phyloP scores from a whole-genome alignment of 2,113 vertebrate genomes.

The Irena cyanogastra region DNA sequence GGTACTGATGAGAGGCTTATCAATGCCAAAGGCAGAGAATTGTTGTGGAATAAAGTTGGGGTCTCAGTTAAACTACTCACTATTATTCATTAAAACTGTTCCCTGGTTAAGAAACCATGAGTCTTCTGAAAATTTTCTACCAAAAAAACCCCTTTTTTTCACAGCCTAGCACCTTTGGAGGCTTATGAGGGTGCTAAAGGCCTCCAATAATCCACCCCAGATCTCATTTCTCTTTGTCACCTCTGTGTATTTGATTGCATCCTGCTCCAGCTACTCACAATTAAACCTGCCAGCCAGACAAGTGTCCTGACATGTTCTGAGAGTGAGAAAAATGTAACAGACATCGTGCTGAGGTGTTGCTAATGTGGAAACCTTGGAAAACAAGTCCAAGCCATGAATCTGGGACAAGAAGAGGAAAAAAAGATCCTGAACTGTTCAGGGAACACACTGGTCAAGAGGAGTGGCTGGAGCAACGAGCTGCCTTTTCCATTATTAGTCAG shows the following conservation, averaged over 20 bases:
- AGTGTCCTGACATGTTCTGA: not conserved
- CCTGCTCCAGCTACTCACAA: not conserved
- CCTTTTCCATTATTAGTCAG: not conserved
- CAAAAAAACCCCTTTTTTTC: not conserved
- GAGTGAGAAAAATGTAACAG: not conserved
- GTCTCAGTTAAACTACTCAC: not conserved
- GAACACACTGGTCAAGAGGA: not conserved
- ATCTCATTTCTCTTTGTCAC: constrained; percentile 10
- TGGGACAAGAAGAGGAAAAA: not conserved
- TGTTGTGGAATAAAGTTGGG: not conserved
- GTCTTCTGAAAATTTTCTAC: not conserved
- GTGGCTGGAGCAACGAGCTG: not conserved
- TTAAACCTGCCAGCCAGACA: constrained; percentile 29
- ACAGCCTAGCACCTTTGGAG: not conserved
- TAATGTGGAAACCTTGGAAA: not conserved
- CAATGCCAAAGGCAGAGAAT: not conserved
- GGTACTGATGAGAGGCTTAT: not conserved
- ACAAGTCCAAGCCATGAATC: not conserved
- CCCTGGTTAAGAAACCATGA: not conserved
- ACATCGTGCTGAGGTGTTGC: not conserved
- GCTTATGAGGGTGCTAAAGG: not conserved
- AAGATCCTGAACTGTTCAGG: not conserved
- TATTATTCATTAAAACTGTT: not conserved
- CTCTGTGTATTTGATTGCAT: not conserved
- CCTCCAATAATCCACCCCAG: not conserved